Conservation (phyloP, 2,797 vertebrate genomes). For the Alca torda region DNA sequence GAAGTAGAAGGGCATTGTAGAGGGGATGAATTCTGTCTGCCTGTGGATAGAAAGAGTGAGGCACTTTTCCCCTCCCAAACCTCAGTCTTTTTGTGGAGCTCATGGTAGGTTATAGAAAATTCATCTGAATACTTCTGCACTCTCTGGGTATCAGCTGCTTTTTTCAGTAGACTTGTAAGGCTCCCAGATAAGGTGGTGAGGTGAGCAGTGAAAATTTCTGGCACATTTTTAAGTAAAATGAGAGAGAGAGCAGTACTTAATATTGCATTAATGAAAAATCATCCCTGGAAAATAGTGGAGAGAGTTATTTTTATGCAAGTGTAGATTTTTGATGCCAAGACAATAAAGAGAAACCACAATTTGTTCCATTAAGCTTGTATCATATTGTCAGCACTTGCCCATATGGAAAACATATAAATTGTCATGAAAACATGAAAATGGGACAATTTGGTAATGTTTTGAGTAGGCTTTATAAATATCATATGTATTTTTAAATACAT, state of each 20-base stretch:
- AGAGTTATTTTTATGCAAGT: conserved; percentile 69
- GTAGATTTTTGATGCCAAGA: conserved; percentile 68
- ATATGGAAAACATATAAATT: conserved; percentile 82
- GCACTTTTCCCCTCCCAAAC: not conserved
- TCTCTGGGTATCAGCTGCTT: not conserved
- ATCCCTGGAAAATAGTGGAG: conserved; percentile 9
- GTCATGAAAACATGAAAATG: conserved; percentile 76
- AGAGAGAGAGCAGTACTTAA: not conserved
- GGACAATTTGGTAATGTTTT: conserved; percentile 76
- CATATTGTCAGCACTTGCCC: conserved; percentile 74
- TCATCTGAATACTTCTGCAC: not conserved
- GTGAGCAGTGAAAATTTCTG: not conserved
- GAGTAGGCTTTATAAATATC: conserved; percentile 70
- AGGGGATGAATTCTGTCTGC: not conserved
- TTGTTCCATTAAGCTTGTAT: conserved; percentile 72
- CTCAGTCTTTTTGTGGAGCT: not conserved
- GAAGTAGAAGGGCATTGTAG: not conserved
- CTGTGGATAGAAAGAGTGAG: not conserved
- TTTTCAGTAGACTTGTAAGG: not conserved
- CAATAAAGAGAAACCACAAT: conserved; percentile 65
- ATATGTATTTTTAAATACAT: conserved; percentile 75
- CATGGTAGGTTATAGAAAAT: not conserved
- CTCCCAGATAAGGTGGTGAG: not conserved
- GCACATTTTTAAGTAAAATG: not conserved
- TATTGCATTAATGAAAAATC: conserved; percentile 25